Conservation (phyloP, 2,888 invertebrate species). For the Thera obeliscata region DNA sequence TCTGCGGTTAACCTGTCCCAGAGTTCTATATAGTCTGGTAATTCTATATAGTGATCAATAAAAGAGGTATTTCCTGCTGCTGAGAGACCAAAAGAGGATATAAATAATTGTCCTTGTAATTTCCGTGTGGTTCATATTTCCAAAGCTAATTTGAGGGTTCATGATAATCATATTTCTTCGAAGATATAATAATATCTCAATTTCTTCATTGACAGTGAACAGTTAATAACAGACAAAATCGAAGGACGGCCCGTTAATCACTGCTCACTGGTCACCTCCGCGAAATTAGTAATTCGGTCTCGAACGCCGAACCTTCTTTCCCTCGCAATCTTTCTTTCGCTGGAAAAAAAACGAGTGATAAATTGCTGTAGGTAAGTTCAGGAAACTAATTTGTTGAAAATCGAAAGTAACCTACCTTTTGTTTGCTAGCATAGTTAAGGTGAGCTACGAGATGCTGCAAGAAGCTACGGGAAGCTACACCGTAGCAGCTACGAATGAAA, state of each 20-base stretch:
- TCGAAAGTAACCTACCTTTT: constrained; percentile 43
- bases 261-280: constrained; percentile 27
- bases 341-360: constrained; percentile 49
- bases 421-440: constrained; percentile 38
- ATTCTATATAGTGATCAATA: no score
- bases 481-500: constrained; percentile 4
- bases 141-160: no score
- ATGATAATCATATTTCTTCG: no score
- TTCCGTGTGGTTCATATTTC: no score
- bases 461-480: constrained; percentile 24
- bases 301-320: constrained; percentile 7
- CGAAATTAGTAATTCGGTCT: constrained; percentile 32
- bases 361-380: constrained; percentile 51
- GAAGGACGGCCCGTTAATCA: constrained; percentile 25
- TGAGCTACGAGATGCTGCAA: constrained; percentile 36
- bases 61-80: no score
- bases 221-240: constrained; percentile 7
- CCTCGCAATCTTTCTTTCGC: constrained; percentile 40
- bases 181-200: background rate
- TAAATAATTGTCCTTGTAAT: no score
- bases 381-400: constrained; percentile 52
- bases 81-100: no score
- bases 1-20: no score
- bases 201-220: constrained; percentile 1
- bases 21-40: no score